Base-by-base conservation (phyloP, 2,797 vertebrate genomes). In the Hippocampus kuda region DNA sequence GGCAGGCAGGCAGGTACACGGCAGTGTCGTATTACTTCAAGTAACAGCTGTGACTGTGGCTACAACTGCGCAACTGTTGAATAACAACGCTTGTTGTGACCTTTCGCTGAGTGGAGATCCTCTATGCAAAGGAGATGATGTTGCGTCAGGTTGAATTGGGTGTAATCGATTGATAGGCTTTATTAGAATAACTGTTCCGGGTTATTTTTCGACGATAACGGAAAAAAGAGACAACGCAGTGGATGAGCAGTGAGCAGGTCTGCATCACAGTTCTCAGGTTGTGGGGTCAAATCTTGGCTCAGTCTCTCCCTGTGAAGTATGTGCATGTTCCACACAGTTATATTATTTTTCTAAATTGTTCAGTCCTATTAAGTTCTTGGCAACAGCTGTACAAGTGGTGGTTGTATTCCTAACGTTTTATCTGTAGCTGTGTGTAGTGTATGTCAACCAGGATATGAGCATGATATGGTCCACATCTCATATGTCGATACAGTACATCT, bases 401-500 rank as follows among this genome's bases (percentile, higher is more conserved):
- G 12, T 15, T 13, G 10, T 57, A 11, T 60, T 20, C 15, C 15
- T 60, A 18, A 60, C 10, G 27, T 38, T 60, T 15, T 60, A 12
- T 27, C 59, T 20, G 16, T 1, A 60, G 5, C 9, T 20, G 59
- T 38, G 41, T 24, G 38, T 24, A 42, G 3, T 30, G 10, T 41
- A 41, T 42, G n/a, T 6, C 22, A 64, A 64, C 38, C 41, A 26
- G 62, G 62, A 64, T 42, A n/a, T 46, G 41, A 44, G 13, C 62
- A 16, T n/a, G 15, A 30, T 59, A 59, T 30, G 26, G 1, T 30
- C 27, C 57, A 27, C 27, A 46, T 64, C 46, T 20, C 48, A 10
- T 66, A 46, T 59, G 22, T 63, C 26, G 62, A 51, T 54, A 51
- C 66, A 46, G 48, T 65, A 15, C n/a, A 46, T 27, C 42, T 26